Evolutionary conservation across 2,888 invertebrate species (phyloP).

Genomic region (Arge pagana): DNA sequence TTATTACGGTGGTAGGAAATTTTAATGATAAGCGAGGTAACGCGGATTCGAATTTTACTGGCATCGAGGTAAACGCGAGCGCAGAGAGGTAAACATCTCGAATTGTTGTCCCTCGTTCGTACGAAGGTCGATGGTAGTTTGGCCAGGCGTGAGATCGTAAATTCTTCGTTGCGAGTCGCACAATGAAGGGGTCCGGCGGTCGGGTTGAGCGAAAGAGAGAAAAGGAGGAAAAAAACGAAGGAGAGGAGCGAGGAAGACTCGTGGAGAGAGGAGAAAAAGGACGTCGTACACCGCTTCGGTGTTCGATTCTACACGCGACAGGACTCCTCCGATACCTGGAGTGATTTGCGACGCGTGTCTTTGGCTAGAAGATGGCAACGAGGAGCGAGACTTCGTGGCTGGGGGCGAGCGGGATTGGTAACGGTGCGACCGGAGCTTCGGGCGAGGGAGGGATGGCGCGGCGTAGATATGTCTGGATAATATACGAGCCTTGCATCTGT

Average conservation of each 20-base stretch:
- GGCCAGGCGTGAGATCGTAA: too few species aligned
- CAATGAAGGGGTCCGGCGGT: not conserved
- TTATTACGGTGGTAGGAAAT: too few species aligned
- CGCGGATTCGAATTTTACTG: too few species aligned
- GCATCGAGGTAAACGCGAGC: too few species aligned
- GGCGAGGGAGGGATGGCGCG: not conserved
- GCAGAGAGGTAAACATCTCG: too few species aligned
- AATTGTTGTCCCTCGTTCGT: too few species aligned
- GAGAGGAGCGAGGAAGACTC: slow-evolving; percentile 16
- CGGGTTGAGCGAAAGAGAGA: not conserved
- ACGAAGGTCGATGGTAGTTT: too few species aligned
- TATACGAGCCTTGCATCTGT: slow-evolving; percentile 59
- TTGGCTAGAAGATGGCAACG: slow-evolving; percentile 31
- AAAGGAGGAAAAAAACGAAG: slow-evolving; percentile 33
- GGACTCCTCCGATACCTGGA: slow-evolving; percentile 33
- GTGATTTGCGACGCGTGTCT: slow-evolving; percentile 55
- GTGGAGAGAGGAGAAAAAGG: slow-evolving; percentile 27
- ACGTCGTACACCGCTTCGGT: too few species aligned
- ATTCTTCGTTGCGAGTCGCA: too few species aligned
- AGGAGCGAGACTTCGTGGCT: not conserved
- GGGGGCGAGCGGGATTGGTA: slow-evolving; percentile 9
- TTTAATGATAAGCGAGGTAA: too few species aligned
- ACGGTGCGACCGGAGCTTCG: not conserved
- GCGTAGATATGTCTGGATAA: slow-evolving; percentile 55
- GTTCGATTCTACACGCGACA: too few species aligned